Conservation (phyloP, 2,113 vertebrate genomes). For the rabbit (Oryctolagus cuniculus) region DNA sequence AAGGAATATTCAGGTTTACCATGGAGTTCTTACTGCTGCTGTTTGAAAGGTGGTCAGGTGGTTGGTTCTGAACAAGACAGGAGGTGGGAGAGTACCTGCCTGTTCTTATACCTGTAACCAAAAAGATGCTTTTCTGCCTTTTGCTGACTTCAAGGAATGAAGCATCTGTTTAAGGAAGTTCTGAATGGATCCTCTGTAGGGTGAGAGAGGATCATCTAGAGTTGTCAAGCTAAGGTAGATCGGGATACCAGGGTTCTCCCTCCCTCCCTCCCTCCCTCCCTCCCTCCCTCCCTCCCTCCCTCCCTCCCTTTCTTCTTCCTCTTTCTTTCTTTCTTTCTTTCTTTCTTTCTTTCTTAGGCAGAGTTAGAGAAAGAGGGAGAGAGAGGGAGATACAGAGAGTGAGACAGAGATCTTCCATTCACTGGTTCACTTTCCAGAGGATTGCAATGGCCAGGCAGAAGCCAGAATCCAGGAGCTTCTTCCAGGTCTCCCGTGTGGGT, state of each 20-base stretch:
- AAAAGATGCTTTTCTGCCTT: background rate
- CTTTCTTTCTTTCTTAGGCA: no score
- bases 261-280: no score
- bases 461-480: no score
- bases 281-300: no score
- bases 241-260: background rate
- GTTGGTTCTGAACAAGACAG: conserved; percentile 17
- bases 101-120: conserved; percentile 52
- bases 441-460: no score
- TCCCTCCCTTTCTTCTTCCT: no score
- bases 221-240: background rate
- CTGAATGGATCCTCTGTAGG: background rate
- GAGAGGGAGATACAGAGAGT: no score
- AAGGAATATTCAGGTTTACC: background rate
- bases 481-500: no score
- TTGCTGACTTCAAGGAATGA: background rate
- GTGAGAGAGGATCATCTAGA: background rate
- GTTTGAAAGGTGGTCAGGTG: conserved; percentile 35
- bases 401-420: no score
- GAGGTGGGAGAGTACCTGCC: background rate
- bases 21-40: background rate
- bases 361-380: no score
- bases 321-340: no score
- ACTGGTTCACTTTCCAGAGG: no score
- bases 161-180: background rate